phyloP scores from a whole-genome alignment of 2,113 vertebrate species.

The Brachyhypopomus occidentalis region DNA sequence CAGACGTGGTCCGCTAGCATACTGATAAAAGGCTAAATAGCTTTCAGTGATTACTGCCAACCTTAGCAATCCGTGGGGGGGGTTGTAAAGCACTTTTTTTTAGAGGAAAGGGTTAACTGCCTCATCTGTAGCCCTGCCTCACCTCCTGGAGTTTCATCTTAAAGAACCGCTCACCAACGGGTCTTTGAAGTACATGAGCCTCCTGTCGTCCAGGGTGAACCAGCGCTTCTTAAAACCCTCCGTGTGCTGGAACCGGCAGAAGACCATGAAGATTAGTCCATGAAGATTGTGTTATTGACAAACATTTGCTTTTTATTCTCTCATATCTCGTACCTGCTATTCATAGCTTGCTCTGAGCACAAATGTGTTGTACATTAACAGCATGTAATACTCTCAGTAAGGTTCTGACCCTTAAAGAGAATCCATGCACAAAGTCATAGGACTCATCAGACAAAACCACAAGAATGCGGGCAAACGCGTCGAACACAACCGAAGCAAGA shows the following conservation, averaged over 20 bases:
- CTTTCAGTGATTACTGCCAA: background rate
- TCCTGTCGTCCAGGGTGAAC: slow-evolving; percentile 95
- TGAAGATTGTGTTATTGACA: background rate
- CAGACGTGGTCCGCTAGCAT: background rate
- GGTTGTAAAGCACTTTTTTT: background rate
- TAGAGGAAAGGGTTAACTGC: background rate
- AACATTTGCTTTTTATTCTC: too few relatives aligned
- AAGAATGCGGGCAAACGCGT: background rate
- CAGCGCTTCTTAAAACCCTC: slow-evolving; percentile 96
- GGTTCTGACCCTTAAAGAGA: too few relatives aligned
- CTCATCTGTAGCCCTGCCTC: background rate
- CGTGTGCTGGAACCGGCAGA: slow-evolving; percentile 79
- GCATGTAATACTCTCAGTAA: too few relatives aligned
- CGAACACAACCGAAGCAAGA: background rate
- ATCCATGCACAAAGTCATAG: too few relatives aligned
- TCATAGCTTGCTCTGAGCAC: too few relatives aligned
- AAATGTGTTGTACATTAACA: too few relatives aligned
- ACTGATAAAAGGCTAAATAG: background rate
- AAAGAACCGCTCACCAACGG: slow-evolving; percentile 82
- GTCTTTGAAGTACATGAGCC: slow-evolving; percentile 98
- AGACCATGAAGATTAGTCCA: background rate
- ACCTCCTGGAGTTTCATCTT: background rate
- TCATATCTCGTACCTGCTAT: too few relatives aligned
- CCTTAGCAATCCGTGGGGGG: background rate
- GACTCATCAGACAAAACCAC: too few relatives aligned